Evolutionary conservation across 2,888 invertebrate species (phyloP).

Genomic region (Dysmachus trigonus): DNA sequence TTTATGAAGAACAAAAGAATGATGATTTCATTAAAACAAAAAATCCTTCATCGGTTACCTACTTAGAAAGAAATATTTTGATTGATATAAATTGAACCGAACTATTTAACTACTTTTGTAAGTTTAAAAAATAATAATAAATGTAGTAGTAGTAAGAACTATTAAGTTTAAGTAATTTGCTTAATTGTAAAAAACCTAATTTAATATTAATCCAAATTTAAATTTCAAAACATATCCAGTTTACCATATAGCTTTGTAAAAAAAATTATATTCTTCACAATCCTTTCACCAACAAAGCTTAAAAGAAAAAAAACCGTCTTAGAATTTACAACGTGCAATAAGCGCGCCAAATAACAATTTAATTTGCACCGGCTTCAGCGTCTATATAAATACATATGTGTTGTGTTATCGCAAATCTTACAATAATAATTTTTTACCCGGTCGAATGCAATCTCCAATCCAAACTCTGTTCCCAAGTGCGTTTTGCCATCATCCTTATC

Average conservation of each 20-base stretch:
- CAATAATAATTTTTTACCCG: not conserved
- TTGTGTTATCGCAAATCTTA: not conserved
- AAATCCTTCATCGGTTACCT: no score
- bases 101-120: no score
- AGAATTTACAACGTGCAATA: not conserved
- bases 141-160: no score
- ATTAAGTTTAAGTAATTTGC: no score
- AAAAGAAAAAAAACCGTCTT: not conserved
- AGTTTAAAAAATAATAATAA: no score
- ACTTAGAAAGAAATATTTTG: no score
- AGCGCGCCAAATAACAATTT: not conserved
- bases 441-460: not conserved
- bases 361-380: not conserved
- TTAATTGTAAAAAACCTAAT: no score
- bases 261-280: not conserved
- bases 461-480: not conserved
- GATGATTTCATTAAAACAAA: no score
- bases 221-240: not conserved
- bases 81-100: no score
- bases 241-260: not conserved
- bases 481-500: not conserved
- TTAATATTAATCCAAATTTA: no score
- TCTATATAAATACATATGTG: not conserved
- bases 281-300: not conserved
- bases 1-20: no score